A percentile compares a stretch with the other conserved stretches of the same genome.
phyloP scores from a whole-genome alignment of 2,797 vertebrate genomes.

The Sebastes oblongus region DNA sequence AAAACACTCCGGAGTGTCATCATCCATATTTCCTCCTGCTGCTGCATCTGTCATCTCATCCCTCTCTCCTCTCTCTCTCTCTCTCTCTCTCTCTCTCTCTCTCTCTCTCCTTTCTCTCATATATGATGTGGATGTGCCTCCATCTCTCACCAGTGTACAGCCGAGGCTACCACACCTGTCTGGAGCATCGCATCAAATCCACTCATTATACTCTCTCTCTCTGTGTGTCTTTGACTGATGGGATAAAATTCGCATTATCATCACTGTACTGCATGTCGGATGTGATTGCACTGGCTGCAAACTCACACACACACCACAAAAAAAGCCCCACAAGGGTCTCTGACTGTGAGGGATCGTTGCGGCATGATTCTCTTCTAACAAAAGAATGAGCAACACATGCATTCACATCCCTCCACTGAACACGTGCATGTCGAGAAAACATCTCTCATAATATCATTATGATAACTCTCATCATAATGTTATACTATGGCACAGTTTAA shows the following conservation, averaged over 20 bases:
- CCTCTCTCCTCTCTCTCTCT: background rate
- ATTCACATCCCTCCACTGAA: background rate
- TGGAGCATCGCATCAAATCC: slow-evolving; percentile 22
- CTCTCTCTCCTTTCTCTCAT: background rate
- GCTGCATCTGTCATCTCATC: slow-evolving; percentile 31
- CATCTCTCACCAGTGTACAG: background rate
- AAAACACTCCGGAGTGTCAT: slow-evolving; percentile 2
- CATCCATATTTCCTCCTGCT: slow-evolving; percentile 16
- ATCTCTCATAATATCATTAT: background rate
- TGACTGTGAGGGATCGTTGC: slow-evolving; percentile 24
- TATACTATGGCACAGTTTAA: background rate
- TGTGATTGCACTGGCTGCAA: background rate
- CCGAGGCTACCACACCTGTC: slow-evolving; percentile 64
- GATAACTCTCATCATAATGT: background rate
- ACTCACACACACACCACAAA: background rate
- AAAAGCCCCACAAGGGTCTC: background rate
- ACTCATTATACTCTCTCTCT: background rate
- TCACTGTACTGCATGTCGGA: background rate
- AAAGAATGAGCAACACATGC: slow-evolving; percentile 30
- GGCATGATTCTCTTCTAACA: slow-evolving; percentile 16
- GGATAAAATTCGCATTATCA: background rate
- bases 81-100: background rate
- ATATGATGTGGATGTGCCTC: slow-evolving; percentile 12
- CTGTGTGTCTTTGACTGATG: background rate
- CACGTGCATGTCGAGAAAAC: slow-evolving; percentile 1